Evolutionary conservation across 2,113 vertebrate genomes (phyloP).

Genomic region (Zosterops borbonicus): DNA sequence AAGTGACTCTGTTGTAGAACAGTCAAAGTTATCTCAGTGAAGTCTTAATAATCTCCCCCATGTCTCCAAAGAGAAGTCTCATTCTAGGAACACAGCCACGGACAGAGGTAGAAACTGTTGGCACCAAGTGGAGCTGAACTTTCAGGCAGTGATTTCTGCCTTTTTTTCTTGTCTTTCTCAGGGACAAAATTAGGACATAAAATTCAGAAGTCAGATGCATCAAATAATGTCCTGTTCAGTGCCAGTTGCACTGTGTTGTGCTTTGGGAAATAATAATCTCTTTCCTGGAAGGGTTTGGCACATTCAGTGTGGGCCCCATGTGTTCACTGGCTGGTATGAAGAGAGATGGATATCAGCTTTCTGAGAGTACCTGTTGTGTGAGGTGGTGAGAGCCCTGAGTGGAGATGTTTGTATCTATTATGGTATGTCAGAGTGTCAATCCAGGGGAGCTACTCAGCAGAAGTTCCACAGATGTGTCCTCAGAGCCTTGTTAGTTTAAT

Average conservation of each 20-base stretch:
- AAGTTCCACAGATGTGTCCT: not conserved
- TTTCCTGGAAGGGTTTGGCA: not conserved
- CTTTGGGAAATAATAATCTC: not conserved
- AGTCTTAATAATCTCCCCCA: not conserved
- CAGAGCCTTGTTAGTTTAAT: not conserved
- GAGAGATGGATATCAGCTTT: not conserved
- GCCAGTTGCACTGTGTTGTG: not conserved
- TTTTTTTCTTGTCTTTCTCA: not conserved
- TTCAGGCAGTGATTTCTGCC: not conserved
- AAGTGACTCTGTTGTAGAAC: not conserved
- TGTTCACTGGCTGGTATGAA: not conserved
- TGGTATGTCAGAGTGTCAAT: fast-evolving
- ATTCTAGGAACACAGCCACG: not conserved
- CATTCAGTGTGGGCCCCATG: not conserved
- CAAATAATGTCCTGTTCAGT: not conserved
- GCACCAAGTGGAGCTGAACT: not conserved
- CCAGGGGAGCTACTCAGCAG: not conserved
- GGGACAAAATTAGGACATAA: not conserved
- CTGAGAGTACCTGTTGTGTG: not conserved
- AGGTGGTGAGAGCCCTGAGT: not conserved
- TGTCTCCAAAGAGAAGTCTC: not conserved
- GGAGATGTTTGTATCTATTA: not conserved
- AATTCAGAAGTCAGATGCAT: not conserved
- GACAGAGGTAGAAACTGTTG: not conserved
- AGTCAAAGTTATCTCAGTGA: not conserved